A percentile compares a stretch with the other conserved stretches of the same genome.
Evolutionary conservation across 2,113 vertebrate genomes (phyloP).

Genomic region (Channa argus): DNA sequence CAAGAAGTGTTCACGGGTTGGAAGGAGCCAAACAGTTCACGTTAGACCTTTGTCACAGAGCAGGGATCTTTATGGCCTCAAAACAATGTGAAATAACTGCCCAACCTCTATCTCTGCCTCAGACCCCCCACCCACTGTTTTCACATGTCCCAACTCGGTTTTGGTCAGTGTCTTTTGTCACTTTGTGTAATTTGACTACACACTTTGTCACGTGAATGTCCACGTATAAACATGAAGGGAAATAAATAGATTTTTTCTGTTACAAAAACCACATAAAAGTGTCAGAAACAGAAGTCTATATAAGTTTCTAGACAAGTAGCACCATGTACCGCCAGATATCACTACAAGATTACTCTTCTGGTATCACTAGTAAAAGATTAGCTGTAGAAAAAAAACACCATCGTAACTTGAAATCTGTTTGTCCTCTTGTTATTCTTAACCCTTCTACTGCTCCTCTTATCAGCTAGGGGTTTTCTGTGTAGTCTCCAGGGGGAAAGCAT

Average conservation of each 20-base stretch:
- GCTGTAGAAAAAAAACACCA: slow-evolving; percentile 17
- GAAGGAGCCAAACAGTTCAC: slow-evolving; percentile 1
- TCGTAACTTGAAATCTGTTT: slow-evolving; percentile 49
- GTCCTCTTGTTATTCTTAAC: slow-evolving; percentile 70
- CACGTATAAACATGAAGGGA: too few species aligned
- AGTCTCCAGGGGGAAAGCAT: slow-evolving; percentile 62
- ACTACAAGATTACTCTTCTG: slow-evolving; percentile 41
- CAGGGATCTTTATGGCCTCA: slow-evolving; percentile 43
- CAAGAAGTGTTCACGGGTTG: neutral
- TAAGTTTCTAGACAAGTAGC: slow-evolving; percentile 26
- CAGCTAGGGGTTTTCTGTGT: slow-evolving; percentile 57
- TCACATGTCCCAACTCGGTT: slow-evolving; percentile 59
- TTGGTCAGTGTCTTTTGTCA: slow-evolving; percentile 53
- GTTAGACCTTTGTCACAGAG: slow-evolving; percentile 25
- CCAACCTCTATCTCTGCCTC: slow-evolving; percentile 46
- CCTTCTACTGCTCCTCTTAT: slow-evolving; percentile 55
- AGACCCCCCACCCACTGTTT: slow-evolving; percentile 69
- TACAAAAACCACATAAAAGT: neutral
- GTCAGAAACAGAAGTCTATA: neutral
- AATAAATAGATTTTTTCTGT: neutral
- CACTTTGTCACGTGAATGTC: too few species aligned
- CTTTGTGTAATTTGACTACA: slow-evolving; percentile 13
- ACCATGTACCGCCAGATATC: slow-evolving; percentile 46
- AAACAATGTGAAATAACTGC: slow-evolving; percentile 58
- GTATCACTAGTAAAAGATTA: slow-evolving; percentile 60